Evolutionary conservation across 2,888 invertebrate genomes (phyloP).

Genomic region (Lomographa bimaculata): DNA sequence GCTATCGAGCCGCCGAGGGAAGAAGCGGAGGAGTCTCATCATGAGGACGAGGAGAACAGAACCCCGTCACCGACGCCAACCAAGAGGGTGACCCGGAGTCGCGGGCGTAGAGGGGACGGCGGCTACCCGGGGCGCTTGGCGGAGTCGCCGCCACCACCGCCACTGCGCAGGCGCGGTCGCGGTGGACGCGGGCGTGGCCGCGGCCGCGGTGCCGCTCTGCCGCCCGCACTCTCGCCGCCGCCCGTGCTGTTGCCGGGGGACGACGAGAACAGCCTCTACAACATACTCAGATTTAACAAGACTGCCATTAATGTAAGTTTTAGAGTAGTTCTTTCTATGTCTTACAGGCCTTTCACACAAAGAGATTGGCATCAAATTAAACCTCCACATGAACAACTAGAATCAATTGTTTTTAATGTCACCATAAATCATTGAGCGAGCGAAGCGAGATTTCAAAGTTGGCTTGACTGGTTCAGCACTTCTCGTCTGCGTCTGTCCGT

Average conservation of each 20-base stretch:
- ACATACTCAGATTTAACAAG: constrained; percentile 91
- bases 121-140: constrained; percentile 75
- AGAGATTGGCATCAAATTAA: too few species aligned
- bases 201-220: constrained; percentile 71
- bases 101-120: constrained; percentile 79
- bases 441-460: too few species aligned
- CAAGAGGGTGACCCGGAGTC: constrained; percentile 86
- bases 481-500: too few species aligned
- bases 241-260: constrained; percentile 83
- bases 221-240: constrained; percentile 78
- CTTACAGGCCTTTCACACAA: too few species aligned
- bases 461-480: too few species aligned
- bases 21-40: constrained; percentile 60
- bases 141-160: constrained; percentile 76
- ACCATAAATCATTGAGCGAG: too few species aligned
- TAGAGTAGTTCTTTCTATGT: too few species aligned
- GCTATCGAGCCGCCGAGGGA: constrained; percentile 59
- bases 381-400: too few species aligned
- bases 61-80: constrained; percentile 84
- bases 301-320: constrained; percentile 88
- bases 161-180: constrained; percentile 63
- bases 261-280: constrained; percentile 93
- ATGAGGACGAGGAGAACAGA: constrained; percentile 68
- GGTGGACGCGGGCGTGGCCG: constrained; percentile 69
- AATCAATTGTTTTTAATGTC: too few species aligned